Conservation (phyloP, 2,113 vertebrate genomes). For the Glaucidium brasilianum region DNA sequence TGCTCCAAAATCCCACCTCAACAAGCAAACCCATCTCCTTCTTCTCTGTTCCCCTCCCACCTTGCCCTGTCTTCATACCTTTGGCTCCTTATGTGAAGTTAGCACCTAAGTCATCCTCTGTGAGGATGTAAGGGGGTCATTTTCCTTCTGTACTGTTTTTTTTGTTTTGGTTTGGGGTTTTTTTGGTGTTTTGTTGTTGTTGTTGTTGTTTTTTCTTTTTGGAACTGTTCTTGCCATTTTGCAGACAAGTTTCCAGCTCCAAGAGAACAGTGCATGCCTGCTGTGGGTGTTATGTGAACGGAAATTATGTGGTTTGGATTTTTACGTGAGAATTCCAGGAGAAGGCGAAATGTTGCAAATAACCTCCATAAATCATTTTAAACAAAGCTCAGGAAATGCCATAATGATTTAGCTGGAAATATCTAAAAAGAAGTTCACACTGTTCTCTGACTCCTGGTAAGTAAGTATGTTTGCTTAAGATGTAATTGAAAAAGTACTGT, state of each 20-base stretch:
- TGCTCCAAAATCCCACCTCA: background rate
- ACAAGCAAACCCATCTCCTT: background rate
- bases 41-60: background rate
- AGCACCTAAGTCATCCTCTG: background rate
- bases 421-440: background rate
- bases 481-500: background rate
- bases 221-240: background rate
- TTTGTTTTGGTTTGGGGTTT: no score
- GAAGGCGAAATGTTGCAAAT: background rate
- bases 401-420: background rate
- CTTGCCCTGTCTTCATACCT: background rate
- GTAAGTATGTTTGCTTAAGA: slow-evolving; percentile 14
- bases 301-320: slow-evolving; percentile 12
- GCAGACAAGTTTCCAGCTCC: background rate
- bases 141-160: background rate
- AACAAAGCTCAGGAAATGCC: slow-evolving; percentile 41
- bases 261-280: background rate
- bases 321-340: background rate
- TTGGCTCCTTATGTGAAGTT: background rate
- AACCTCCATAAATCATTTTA: slow-evolving; percentile 13
- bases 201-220: no score
- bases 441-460: slow-evolving; percentile 2
- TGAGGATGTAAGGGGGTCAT: background rate
- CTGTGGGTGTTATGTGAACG: background rate
- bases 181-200: no score